A percentile compares a stretch with the other conserved stretches of the same genome.
phyloP scores from a whole-genome alignment of 1,140 invertebrate genomes.

The Bicyclus anynana region DNA sequence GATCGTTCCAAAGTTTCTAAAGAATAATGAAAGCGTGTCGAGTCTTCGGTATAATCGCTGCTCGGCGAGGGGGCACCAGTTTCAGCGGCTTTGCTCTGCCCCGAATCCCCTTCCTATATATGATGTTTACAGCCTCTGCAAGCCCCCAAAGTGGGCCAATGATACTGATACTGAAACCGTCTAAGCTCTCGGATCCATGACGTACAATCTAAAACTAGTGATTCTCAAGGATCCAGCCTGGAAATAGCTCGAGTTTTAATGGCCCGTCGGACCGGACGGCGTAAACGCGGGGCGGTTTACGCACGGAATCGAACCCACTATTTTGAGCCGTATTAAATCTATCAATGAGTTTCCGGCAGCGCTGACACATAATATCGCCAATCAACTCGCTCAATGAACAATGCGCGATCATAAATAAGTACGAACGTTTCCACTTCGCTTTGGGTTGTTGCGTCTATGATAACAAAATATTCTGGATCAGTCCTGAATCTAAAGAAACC shows the following conservation, averaged over 20 bases:
- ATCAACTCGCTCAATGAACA: conserved; percentile 6
- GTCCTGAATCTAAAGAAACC: neutral
- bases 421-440: neutral
- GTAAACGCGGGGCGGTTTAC: neutral
- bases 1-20: too few species aligned
- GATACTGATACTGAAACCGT: neutral
- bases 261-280: neutral
- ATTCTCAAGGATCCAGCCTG: conserved; percentile 6
- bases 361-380: conserved; percentile 4
- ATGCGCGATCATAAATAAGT: neutral
- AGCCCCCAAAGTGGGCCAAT: too few species aligned
- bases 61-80: too few species aligned
- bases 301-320: conserved; percentile 4
- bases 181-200: neutral
- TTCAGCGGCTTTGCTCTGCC: too few species aligned
- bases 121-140: too few species aligned
- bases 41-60: too few species aligned
- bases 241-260: neutral
- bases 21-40: too few species aligned
- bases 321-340: conserved; percentile 6
- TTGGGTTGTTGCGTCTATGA: neutral
- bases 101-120: too few species aligned
- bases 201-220: neutral
- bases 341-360: conserved; percentile 8
- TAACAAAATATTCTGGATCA: neutral